Percentiles rank a stretch among this genome's conserved stretches.
Evolutionary conservation across 2,888 invertebrate species (phyloP).

Genomic region (Sylvicola cinctus): DNA sequence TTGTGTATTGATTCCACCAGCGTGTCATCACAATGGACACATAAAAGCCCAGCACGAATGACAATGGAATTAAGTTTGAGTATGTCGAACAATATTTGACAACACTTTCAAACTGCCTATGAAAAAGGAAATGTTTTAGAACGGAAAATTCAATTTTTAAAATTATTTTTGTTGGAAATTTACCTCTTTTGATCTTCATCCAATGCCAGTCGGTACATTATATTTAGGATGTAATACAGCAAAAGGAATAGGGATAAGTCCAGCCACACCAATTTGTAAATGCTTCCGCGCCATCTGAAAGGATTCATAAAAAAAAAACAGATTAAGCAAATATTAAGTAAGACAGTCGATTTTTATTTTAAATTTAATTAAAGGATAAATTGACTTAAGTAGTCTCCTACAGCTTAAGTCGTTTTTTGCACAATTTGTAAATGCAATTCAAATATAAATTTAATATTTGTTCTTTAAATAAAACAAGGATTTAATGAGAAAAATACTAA

Average conservation of each 20-base stretch:
- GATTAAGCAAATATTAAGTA: too few relatives aligned
- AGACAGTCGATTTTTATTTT: too few relatives aligned
- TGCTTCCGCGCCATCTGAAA: constrained; percentile 83
- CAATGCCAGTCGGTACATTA: constrained; percentile 53
- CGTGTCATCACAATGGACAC: constrained; percentile 81
- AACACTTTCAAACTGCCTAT: constrained; percentile 60
- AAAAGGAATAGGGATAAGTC: constrained; percentile 63
- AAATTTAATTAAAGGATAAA: too few relatives aligned
- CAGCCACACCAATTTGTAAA: constrained; percentile 86
- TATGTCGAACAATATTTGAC: constrained; percentile 71
- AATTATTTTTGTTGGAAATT: constrained; percentile 13
- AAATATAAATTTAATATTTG: too few relatives aligned
- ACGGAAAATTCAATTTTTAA: neutral
- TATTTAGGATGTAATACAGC: constrained; percentile 57
- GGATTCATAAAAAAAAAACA: constrained; percentile 9
- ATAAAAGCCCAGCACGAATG: constrained; percentile 87
- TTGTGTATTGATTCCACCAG: constrained; percentile 77
- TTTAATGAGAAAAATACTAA: too few relatives aligned
- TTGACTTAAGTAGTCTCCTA: too few relatives aligned
- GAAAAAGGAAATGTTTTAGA: constrained; percentile 10
- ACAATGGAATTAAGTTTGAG: constrained; percentile 73
- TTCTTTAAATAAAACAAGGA: too few relatives aligned
- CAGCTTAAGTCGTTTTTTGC: too few relatives aligned
- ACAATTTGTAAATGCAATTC: too few relatives aligned
- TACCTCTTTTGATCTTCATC: constrained; percentile 47